These are phyloP conservation scores for Phenganax subtilis DNA, from an alignment of 92 coral and sea anemone species.

Conservation along the genomic window DNA sequence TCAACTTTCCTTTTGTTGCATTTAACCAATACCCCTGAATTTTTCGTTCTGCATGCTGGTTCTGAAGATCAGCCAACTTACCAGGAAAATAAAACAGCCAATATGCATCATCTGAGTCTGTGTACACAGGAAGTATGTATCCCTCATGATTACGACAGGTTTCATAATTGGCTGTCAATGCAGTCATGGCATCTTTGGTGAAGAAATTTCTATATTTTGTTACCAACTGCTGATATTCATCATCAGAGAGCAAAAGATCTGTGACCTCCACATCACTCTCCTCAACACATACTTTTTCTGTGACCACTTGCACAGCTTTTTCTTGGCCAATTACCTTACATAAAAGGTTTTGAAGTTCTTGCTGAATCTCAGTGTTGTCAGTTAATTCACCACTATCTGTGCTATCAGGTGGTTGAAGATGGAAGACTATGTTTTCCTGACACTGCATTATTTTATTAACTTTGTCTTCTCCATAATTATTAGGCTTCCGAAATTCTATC, in stretches of 20 bases:
- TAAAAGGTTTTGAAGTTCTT: background rate
- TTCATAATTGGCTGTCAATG: slow-evolving; percentile 2
- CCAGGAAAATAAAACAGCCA: slow-evolving; percentile 58
- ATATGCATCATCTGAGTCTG: slow-evolving; percentile 45
- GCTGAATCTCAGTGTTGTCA: background rate
- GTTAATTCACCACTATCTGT: background rate
- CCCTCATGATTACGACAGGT: background rate
- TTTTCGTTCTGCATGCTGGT: background rate
- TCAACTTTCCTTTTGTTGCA: slow-evolving; percentile 1
- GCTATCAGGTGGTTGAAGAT: background rate
- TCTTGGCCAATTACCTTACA: slow-evolving; percentile 1
- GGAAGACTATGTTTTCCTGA: slow-evolving; percentile 10
- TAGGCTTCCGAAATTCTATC: background rate
- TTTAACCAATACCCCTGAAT: slow-evolving; percentile 10
- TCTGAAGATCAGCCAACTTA: background rate
- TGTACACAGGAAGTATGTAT: slow-evolving; percentile 51
- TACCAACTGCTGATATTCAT: background rate
- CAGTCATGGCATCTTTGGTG: background rate
- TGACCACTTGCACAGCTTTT: background rate
- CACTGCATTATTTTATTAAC: background rate
- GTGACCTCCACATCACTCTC: slow-evolving; percentile 17
- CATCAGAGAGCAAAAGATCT: slow-evolving; percentile 1
- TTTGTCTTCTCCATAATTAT: slow-evolving; percentile 16
- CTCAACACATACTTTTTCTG: background rate
- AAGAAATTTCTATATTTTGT: background rate